phyloP scores from a whole-genome alignment of 2,888 invertebrate species.

The Venusia cambrica region DNA sequence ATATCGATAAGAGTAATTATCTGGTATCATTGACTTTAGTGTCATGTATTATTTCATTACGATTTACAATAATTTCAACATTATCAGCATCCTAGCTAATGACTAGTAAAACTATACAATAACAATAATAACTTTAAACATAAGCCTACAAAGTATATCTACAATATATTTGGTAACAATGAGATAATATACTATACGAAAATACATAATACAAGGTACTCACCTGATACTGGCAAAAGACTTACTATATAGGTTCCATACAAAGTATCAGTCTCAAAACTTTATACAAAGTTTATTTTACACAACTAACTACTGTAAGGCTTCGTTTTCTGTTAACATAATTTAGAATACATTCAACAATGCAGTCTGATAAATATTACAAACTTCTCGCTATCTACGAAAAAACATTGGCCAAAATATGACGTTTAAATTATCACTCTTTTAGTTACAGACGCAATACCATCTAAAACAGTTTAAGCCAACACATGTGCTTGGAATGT shows the following conservation, averaged over 20 bases:
- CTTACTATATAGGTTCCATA: conserved; percentile 52
- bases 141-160: conserved; percentile 56
- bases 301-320: conserved; percentile 48
- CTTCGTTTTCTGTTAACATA: conserved; percentile 50
- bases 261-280: conserved; percentile 72
- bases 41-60: conserved; percentile 33
- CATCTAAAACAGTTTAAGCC: conserved; percentile 60
- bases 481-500: conserved; percentile 77
- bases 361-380: conserved; percentile 60
- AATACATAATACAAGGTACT: conserved; percentile 61
- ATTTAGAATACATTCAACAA: conserved; percentile 50
- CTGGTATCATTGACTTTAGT: conserved; percentile 38
- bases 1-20: conserved; percentile 11
- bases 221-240: conserved; percentile 66
- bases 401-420: conserved; percentile 65
- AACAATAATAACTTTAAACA: conserved; percentile 48
- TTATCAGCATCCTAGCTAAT: conserved; percentile 66
- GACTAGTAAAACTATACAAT: conserved; percentile 76
- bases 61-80: conserved; percentile 52
- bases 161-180: conserved; percentile 80
- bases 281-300: conserved; percentile 38
- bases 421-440: conserved; percentile 55
- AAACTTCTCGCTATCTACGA: conserved; percentile 43
- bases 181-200: conserved; percentile 76
- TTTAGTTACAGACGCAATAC: conserved; percentile 63